Conservation (phyloP, 1,140 invertebrate genomes). For the Lordiphosa clarofinis region DNA sequence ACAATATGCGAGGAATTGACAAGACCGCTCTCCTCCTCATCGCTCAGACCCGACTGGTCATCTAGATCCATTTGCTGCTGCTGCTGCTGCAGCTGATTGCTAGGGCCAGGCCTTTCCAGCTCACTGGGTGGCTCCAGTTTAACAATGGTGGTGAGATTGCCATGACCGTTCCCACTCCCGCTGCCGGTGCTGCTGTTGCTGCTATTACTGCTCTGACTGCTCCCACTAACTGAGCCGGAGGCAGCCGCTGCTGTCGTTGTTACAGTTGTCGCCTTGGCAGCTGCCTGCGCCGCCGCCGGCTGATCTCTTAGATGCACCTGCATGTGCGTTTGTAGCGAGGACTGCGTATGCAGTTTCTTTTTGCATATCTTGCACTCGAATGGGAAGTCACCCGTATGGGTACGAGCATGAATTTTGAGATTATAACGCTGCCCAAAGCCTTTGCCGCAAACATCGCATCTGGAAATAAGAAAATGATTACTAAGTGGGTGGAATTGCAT, state of each 20-base stretch:
- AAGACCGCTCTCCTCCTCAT: conserved; percentile 50
- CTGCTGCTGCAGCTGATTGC: conserved; percentile 42
- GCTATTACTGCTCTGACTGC: conserved; percentile 7
- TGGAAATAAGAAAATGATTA: conserved; percentile 12
- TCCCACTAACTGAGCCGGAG: background rate
- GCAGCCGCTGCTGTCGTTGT: conserved; percentile 2
- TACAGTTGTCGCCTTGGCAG: conserved; percentile 1
- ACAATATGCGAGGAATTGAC: conserved; percentile 45
- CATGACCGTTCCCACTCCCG: background rate
- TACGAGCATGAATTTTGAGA: conserved; percentile 82
- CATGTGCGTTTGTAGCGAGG: conserved; percentile 77
- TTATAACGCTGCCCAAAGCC: conserved; percentile 81
- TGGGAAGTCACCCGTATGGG: conserved; percentile 86
- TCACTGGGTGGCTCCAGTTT: conserved; percentile 54
- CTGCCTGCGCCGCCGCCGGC: conserved; percentile 26
- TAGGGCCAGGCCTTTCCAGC: conserved; percentile 50
- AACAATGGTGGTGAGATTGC: conserved; percentile 39
- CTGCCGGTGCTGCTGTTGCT: conserved; percentile 28
- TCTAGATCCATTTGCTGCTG: conserved; percentile 72
- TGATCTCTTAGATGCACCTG: conserved; percentile 78
- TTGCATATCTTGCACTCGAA: conserved; percentile 85
- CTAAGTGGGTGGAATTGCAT: too few species aligned
- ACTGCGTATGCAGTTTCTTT: conserved; percentile 76
- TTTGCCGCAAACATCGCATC: conserved; percentile 81
- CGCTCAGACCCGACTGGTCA: conserved; percentile 60